A percentile compares a stretch with the other conserved stretches of the same genome.
Evolutionary conservation across 2,888 invertebrate genomes (phyloP).

Genomic region (Amphiduros pacificus): DNA sequence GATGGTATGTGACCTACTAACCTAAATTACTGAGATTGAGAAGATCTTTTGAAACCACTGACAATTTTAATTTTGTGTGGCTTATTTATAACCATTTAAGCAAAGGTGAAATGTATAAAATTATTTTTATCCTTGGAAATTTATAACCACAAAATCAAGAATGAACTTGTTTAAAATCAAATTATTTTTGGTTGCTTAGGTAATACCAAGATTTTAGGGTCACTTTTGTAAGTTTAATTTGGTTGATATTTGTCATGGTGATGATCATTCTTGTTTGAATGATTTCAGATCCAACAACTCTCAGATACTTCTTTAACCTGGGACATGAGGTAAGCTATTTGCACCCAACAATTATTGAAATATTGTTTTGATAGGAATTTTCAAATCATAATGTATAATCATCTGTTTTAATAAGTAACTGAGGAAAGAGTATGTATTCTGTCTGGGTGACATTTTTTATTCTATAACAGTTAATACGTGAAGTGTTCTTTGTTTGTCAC

Average conservation of each 20-base stretch:
- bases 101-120: not conserved
- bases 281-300: slow-evolving; percentile 48
- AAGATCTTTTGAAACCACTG: not conserved
- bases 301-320: slow-evolving; percentile 52
- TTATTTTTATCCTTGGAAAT: not conserved
- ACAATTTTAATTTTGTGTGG: not conserved
- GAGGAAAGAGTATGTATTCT: too few species aligned
- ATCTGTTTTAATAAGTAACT: too few species aligned
- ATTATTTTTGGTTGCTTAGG: too few species aligned
- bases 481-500: too few species aligned
- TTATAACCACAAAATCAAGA: not conserved
- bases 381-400: too few species aligned
- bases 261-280: too few species aligned
- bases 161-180: not conserved
- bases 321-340: slow-evolving; percentile 41
- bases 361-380: slow-evolving; percentile 8
- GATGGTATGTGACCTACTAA: slow-evolving; percentile 35
- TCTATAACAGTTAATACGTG: too few species aligned
- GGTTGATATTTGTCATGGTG: too few species aligned
- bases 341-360: slow-evolving; percentile 2
- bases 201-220: too few species aligned
- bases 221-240: too few species aligned
- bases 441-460: too few species aligned
- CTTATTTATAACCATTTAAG: not conserved
- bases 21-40: too few species aligned